Percentiles rank a stretch among this genome's conserved stretches.
phyloP scores from a whole-genome alignment of 2,888 invertebrate species.

The Sympetrum striolatum region DNA sequence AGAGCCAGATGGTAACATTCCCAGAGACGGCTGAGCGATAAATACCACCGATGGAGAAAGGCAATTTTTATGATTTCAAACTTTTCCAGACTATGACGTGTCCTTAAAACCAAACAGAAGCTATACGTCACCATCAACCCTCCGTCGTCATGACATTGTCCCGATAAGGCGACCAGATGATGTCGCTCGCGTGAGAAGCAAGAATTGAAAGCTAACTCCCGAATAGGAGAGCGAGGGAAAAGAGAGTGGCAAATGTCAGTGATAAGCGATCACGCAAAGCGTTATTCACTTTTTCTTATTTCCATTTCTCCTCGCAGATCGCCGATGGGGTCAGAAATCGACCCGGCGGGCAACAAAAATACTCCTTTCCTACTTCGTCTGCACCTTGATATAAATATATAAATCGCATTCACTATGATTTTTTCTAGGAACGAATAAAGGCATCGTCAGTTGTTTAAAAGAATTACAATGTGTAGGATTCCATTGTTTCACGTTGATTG shows the following conservation, averaged over 20 bases:
- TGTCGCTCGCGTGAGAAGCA: neutral
- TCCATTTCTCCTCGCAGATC: neutral
- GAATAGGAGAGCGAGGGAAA: neutral
- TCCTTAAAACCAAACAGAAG: neutral
- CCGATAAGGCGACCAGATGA: neutral
- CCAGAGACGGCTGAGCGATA: too few relatives aligned
- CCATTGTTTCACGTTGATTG: too few relatives aligned
- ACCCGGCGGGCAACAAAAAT: neutral
- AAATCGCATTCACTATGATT: too few relatives aligned
- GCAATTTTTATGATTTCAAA: too few relatives aligned
- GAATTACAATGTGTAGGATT: too few relatives aligned
- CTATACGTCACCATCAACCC: neutral
- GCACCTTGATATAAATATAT: too few relatives aligned
- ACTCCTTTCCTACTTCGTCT: neutral
- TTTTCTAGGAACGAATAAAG: too few relatives aligned
- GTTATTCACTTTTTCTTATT: neutral
- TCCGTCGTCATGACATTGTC: neutral
- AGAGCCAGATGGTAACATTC: too few relatives aligned
- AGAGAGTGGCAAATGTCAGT: neutral
- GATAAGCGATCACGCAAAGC: neutral
- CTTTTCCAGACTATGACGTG: neutral
- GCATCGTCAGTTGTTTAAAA: too few relatives aligned
- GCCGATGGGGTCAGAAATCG: neutral
- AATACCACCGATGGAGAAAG: too few relatives aligned
- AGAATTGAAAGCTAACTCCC: neutral